Conservation (phyloP, 2,797 vertebrate genomes). For the Anniella stebbinsi region DNA sequence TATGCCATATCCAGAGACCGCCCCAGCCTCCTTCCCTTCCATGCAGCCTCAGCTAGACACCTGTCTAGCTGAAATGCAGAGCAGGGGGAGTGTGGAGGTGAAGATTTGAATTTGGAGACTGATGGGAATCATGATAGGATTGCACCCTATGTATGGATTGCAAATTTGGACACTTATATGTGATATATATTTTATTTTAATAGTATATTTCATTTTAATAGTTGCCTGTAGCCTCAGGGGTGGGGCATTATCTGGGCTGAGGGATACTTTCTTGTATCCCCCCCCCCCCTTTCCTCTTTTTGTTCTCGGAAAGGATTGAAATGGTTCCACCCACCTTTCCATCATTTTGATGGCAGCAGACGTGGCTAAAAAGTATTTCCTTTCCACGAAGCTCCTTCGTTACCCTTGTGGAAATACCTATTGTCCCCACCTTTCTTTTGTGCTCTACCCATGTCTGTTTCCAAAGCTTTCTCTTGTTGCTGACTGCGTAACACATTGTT, state of each 20-base stretch:
- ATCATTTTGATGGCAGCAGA: not conserved
- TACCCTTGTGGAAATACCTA: not conserved
- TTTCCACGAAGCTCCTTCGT: not conserved
- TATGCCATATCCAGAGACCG: too few species aligned
- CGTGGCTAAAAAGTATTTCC: not conserved
- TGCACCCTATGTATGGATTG: not conserved
- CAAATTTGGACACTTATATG: not conserved
- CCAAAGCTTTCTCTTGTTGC: not conserved
- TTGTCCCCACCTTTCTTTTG: not conserved
- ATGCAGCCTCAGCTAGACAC: too few species aligned
- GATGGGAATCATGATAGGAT: too few species aligned
- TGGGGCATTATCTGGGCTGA: not conserved
- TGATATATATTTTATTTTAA: not conserved
- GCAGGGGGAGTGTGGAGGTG: too few species aligned
- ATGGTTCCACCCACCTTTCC: slow-evolving; percentile 12
- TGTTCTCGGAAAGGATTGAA: not conserved
- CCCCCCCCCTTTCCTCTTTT: not conserved
- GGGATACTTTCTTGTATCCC: not conserved
- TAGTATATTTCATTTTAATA: not conserved
- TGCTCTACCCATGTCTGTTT: not conserved
- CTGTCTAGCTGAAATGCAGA: too few species aligned
- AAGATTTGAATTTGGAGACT: too few species aligned
- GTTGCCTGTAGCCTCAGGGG: not conserved
- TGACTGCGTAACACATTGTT: fast-evolving
- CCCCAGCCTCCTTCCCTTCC: too few species aligned